Base-by-base conservation (phyloP, 2,113 vertebrate species). In the Aspiorhynchus laticeps region DNA sequence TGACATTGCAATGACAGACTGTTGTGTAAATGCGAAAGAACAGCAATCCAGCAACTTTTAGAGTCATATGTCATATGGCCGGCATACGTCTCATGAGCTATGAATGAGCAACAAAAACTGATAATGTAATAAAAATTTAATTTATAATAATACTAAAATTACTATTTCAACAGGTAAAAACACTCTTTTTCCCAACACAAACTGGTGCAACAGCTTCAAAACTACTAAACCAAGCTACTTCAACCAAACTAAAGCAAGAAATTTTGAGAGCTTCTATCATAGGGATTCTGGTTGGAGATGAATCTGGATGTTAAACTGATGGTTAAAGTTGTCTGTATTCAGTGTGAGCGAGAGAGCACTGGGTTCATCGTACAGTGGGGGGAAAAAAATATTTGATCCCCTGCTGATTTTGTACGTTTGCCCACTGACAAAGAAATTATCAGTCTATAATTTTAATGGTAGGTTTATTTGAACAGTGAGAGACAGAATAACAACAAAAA, bases 271-370 rank as follows among this genome's bases (percentile, higher is more conserved):
- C 12, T 14, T 48, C 12, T 3, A 48, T 48, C 46, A 48, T 15
- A 48, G 46, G 46, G 3, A 4, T 28, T 48, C 46, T 56, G 15
- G n/a, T 3, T 65, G 10, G 73, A 19, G 56, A 38, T 31, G 9
- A 28, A 17, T 79, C 33, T 80, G 41, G 33, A 78, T 63, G 36
- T 80, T 21, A 46, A 69, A 87, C 46, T 59, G 21, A 92, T 15
- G 90, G 93, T 95, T 93, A 94, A 90, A 88, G 93, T 93, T 93
- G 94, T 94, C 92, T 94, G 93, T 93, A 92, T 95, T 94, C 94
- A 94, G 93, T 94, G 90, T 91, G 93, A 93, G 93, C 93, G 93
- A 91, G 91, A 85, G 76, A 85, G 89, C 84, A 87, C 85, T 77
- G 91, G 91, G 91, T 93, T 91, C 87, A 90, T 88, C 77, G 92